Evolutionary conservation across 1,140 invertebrate species (phyloP), one percentile per base, ranked within the genome.

Genomic region (Asbolus verrucosus): DNA sequence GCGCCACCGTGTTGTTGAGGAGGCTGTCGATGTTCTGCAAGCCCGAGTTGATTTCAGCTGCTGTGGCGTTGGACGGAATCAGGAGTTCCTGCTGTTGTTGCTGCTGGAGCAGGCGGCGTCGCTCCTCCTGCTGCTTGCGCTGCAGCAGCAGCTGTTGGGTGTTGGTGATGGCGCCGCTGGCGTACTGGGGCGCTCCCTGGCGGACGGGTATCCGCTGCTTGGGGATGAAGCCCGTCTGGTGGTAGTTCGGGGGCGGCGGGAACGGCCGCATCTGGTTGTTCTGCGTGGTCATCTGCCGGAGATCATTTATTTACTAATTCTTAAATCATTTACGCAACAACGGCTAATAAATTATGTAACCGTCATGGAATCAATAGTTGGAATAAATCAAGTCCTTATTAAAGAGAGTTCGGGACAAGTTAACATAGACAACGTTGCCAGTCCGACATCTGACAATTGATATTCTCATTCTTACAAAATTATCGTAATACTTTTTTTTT

Each of bases 1-100:
- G 92, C 14, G 92, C 91, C 68, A 92, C 90, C n/a, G 89, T 88
- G 76, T 89, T 91, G 78, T 93, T 94, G 70, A 94, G 83, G 73
- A 94, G 82, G 65, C 88, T 91, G 79, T 90, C 88, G 71, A 94
- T 91, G 79, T 91, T 93, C 75, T 77, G 76, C 15, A 91, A 84
- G 66, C 84, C 85, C 21, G 86, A 82, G 70, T 84, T 84, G 68
- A 89, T 84, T 80, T 89, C 85, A 54, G 87, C 81, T 65, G 87
- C 84, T 70, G 88, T 85, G 70, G 88, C 86, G 81, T 89, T 89
- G 76, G 87, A 86, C 65, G 86, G 86, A 70, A 89, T 87, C 36
- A 91, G 80, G 76, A 91, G 69, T 74, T 91, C 89, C 73, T 92
- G 90, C 68, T 91, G 89, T 73, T 90, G 89, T 72, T 90, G 89